A percentile compares a stretch with the other conserved stretches of the same genome.
Conservation (phyloP, 2,888 invertebrate genomes). For the Conchocele bisecta region DNA sequence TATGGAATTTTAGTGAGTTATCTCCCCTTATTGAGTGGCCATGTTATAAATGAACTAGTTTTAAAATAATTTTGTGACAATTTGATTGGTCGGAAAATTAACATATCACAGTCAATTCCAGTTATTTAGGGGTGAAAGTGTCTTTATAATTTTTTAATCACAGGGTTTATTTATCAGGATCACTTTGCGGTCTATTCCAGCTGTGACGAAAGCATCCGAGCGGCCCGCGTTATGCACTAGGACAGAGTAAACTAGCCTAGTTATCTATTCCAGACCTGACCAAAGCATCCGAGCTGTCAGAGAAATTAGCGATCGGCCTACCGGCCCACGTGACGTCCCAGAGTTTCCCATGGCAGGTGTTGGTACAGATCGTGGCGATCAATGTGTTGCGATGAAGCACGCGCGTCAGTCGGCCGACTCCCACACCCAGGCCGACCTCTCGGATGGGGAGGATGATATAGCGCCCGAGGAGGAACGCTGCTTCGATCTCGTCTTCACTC, state of each 20-base stretch:
- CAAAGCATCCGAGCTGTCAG: conserved; percentile 86
- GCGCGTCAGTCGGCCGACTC: conserved; percentile 58
- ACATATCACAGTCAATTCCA: too few relatives aligned
- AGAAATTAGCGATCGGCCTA: conserved; percentile 88
- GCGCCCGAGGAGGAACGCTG: conserved; percentile 86
- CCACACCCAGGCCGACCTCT: conserved; percentile 8
- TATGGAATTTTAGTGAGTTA: too few relatives aligned
- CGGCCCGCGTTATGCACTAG: neutral
- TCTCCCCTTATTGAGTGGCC: too few relatives aligned
- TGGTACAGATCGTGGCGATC: conserved; percentile 91
- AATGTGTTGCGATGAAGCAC: conserved; percentile 87
- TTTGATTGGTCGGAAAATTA: too few relatives aligned
- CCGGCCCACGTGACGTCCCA: conserved; percentile 91
- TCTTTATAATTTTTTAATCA: neutral
- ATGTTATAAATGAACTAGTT: too few relatives aligned
- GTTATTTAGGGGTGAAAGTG: too few relatives aligned
- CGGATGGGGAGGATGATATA: conserved; percentile 75
- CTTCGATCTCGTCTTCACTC: conserved; percentile 86
- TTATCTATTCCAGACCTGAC: conserved; percentile 84
- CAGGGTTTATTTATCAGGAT: too few relatives aligned
- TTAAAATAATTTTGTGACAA: too few relatives aligned
- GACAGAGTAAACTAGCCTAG: neutral
- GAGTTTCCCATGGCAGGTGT: conserved; percentile 89
- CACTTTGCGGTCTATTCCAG: too few relatives aligned
- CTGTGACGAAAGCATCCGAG: too few relatives aligned